phyloP scores from a whole-genome alignment of 2,888 invertebrate species.

The Ormyrus thymus region DNA sequence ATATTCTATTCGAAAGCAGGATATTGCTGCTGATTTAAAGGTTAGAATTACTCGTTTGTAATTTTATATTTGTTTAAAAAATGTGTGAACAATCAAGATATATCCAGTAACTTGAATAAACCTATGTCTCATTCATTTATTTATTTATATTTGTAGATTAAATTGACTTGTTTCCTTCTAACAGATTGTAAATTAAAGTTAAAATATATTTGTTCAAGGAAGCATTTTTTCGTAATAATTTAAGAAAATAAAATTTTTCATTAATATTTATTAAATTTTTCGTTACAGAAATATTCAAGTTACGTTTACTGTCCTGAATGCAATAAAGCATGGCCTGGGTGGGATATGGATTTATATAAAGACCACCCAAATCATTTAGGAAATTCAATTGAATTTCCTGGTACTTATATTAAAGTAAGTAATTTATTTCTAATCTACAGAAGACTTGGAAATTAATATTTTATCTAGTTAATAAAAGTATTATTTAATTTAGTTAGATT shows the following conservation, averaged over 20 bases:
- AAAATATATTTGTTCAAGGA: too few species aligned
- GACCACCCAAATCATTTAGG: constrained; percentile 83
- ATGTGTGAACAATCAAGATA: background rate
- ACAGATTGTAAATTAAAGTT: too few species aligned
- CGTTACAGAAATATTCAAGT: constrained; percentile 77
- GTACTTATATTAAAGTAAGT: constrained; percentile 79
- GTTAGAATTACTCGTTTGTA: constrained; percentile 61
- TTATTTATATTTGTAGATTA: too few species aligned
- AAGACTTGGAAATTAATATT: background rate
- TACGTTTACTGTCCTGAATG: constrained; percentile 88
- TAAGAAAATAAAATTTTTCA: too few species aligned
- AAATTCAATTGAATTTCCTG: constrained; percentile 79
- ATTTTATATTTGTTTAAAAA: constrained; percentile 1
- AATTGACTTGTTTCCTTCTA: too few species aligned
- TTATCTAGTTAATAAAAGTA: background rate
- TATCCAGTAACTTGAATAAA: too few species aligned
- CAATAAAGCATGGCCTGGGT: constrained; percentile 85
- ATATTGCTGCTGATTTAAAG: constrained; percentile 69
- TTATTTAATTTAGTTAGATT: constrained; percentile 78
- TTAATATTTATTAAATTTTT: background rate
- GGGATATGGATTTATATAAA: constrained; percentile 79
- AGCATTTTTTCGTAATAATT: too few species aligned
- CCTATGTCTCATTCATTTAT: too few species aligned
- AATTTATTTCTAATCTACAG: too few species aligned
- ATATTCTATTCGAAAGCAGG: constrained; percentile 76